Conservation (phyloP, 1,140 invertebrate genomes). For the Steinernema feltiae region DNA sequence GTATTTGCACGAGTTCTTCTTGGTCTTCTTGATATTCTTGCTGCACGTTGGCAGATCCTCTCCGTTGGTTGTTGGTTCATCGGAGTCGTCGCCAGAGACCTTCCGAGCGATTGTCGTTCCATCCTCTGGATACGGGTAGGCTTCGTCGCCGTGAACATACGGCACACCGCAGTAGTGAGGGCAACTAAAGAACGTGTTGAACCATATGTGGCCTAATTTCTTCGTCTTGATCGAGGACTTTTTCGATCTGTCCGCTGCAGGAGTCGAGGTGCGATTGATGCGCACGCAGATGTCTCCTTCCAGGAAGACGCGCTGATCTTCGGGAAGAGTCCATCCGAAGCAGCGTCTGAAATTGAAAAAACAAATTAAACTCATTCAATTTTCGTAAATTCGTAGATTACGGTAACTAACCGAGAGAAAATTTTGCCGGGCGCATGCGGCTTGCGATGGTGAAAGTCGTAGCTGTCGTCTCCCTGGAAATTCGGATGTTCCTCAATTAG, state of each 20-base stretch:
- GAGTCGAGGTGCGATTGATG: constrained; percentile 26
- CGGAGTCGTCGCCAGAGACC: constrained; percentile 16
- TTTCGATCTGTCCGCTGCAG: constrained; percentile 7
- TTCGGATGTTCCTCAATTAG: background rate
- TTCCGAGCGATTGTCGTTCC: constrained; percentile 22
- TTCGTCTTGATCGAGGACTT: background rate
- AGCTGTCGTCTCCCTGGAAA: constrained; percentile 14
- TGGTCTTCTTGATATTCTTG: constrained; percentile 36
- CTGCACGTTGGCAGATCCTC: background rate
- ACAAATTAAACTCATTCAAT: background rate
- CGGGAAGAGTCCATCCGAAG: constrained; percentile 52
- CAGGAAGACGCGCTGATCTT: constrained; percentile 45
- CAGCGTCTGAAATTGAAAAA: constrained; percentile 52
- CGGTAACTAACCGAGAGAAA: too few species aligned
- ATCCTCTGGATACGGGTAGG: constrained; percentile 40
- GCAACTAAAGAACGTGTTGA: constrained; percentile 57
- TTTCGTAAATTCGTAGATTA: background rate
- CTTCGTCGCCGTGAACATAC: constrained; percentile 51
- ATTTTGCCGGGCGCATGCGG: constrained; percentile 38
- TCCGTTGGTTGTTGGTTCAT: background rate
- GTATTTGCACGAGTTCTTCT: constrained; percentile 26
- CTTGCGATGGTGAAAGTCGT: constrained; percentile 40
- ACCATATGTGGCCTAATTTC: constrained; percentile 53
- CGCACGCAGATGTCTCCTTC: constrained; percentile 56
- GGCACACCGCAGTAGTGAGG: constrained; percentile 39